phyloP scores from a whole-genome alignment of 2,113 vertebrate species.

The Gymnarchus niloticus region DNA sequence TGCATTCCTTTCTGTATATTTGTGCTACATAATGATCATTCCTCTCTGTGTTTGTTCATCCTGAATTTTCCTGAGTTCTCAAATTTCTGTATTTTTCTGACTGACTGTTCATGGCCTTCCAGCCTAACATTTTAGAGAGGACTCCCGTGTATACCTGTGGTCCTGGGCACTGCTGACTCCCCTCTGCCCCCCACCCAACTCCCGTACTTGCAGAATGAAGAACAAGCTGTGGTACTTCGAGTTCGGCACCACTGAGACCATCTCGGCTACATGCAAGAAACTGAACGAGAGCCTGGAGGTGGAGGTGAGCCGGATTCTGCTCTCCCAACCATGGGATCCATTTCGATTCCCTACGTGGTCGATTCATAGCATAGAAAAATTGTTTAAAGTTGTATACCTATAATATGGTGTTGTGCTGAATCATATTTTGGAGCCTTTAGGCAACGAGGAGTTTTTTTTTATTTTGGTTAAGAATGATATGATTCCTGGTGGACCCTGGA shows the following conservation, averaged over 20 bases:
- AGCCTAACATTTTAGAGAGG: background rate
- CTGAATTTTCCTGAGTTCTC: background rate
- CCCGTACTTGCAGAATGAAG: conserved; percentile 76
- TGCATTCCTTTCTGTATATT: background rate
- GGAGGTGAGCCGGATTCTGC: conserved; percentile 88
- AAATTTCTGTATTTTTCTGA: background rate
- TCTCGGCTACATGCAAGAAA: conserved; percentile 93
- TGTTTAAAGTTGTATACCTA: background rate
- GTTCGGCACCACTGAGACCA: conserved; percentile 91
- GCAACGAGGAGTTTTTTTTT: background rate
- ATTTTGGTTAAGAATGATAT: background rate
- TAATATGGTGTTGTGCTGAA: background rate
- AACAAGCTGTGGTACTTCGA: conserved; percentile 98
- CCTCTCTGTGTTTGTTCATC: background rate
- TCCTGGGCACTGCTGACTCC: background rate
- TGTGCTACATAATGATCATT: background rate
- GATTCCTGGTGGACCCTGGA: background rate
- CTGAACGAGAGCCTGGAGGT: conserved; percentile 85
- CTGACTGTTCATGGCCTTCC: background rate
- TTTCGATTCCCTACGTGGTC: background rate
- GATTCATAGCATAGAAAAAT: background rate
- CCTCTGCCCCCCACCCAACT: conserved; percentile 25
- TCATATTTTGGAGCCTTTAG: background rate
- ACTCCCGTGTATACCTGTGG: background rate
- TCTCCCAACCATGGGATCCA: background rate